Evolutionary conservation across 2,113 vertebrate species (phyloP).

Genomic region (Notarius quadriscutis): DNA sequence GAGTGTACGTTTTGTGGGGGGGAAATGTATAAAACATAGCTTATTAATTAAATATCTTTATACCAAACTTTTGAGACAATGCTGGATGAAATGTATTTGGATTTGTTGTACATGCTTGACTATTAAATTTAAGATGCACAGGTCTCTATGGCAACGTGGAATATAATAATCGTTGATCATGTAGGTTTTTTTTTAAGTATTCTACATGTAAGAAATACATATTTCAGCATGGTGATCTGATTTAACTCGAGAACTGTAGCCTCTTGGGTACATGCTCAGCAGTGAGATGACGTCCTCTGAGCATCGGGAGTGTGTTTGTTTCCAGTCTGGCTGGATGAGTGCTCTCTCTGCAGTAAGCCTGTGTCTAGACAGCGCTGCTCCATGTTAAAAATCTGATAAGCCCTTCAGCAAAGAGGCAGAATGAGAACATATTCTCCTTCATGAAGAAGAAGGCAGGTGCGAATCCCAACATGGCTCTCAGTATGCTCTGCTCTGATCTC

Average conservation of each 20-base stretch:
- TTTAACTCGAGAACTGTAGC: not conserved
- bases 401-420: conserved; percentile 37
- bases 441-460: conserved; percentile 50
- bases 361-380: conserved; percentile 50
- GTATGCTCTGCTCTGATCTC: conserved; percentile 59
- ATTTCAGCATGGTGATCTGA: not conserved
- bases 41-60: not conserved
- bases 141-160: not conserved
- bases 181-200: not conserved
- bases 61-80: not conserved
- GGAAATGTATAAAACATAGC: no score
- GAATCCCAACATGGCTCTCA: conserved; percentile 49
- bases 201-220: not conserved
- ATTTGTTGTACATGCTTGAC: not conserved
- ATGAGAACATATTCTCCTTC: conserved; percentile 38
- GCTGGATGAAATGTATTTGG: not conserved
- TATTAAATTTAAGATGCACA: not conserved
- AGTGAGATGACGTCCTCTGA: conserved; percentile 2
- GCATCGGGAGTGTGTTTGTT: conserved; percentile 8
- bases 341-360: conserved; percentile 42
- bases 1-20: no score
- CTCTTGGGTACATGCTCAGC: not conserved
- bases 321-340: conserved; percentile 27
- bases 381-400: conserved; percentile 50
- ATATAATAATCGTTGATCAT: not conserved